Evolutionary conservation across 2,797 vertebrate species (phyloP).

Genomic region (Anomalospiza imberbis): DNA sequence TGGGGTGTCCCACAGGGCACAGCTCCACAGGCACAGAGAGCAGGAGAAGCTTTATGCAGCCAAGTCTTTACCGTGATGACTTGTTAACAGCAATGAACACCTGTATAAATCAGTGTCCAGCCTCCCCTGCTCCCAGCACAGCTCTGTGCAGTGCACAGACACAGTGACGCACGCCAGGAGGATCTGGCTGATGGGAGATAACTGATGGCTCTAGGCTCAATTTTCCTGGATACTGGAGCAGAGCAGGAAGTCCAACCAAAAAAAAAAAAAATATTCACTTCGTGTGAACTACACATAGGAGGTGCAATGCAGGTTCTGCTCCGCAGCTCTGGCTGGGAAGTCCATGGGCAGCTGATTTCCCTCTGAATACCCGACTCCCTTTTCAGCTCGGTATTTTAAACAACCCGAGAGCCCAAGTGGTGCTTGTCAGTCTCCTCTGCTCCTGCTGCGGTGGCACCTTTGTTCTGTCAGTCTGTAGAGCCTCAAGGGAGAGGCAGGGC

Average conservation of each 20-base stretch:
- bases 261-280: background rate
- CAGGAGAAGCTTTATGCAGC: background rate
- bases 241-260: background rate
- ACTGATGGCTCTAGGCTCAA: background rate
- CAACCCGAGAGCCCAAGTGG: fast-evolving
- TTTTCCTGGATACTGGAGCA: background rate
- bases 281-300: fast-evolving
- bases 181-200: background rate
- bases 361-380: background rate
- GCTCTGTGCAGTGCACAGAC: background rate
- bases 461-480: background rate
- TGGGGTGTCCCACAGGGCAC: background rate
- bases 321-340: background rate
- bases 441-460: background rate
- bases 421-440: background rate
- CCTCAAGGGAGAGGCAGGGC: background rate
- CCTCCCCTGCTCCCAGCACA: background rate
- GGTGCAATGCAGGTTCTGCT: background rate
- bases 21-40: background rate
- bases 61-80: too few relatives aligned
- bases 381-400: background rate
- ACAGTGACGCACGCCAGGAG: fast-evolving
- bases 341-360: background rate
- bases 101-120: background rate
- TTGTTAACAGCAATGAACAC: background rate